A percentile compares a stretch with the other conserved stretches of the same genome.
Evolutionary conservation across 2,888 invertebrate genomes (phyloP).

Genomic region (Drosophila anomalata): DNA sequence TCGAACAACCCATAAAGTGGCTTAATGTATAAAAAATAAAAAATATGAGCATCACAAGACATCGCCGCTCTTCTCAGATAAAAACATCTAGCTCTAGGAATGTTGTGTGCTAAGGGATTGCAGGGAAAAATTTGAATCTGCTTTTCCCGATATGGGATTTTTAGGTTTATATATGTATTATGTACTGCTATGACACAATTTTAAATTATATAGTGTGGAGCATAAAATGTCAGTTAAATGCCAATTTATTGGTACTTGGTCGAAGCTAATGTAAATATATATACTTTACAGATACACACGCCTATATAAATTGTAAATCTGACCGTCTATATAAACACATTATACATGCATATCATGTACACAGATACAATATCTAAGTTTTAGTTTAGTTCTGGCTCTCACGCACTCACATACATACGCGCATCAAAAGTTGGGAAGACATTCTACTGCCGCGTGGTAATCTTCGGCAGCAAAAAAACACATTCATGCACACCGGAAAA

Average conservation of each 20-base stretch:
- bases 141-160: slow-evolving; percentile 7
- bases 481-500: slow-evolving; percentile 27
- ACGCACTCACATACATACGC: slow-evolving; percentile 22
- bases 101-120: slow-evolving; percentile 19
- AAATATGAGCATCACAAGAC: slow-evolving; percentile 3
- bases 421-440: slow-evolving; percentile 44
- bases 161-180: slow-evolving; percentile 3
- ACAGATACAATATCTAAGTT: slow-evolving; percentile 18
- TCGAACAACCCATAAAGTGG: slow-evolving; percentile 24
- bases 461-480: slow-evolving; percentile 16
- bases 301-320: slow-evolving; percentile 32
- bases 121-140: not conserved
- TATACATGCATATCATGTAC: slow-evolving; percentile 34
- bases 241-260: slow-evolving; percentile 79
- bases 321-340: slow-evolving; percentile 46
- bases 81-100: slow-evolving; percentile 29
- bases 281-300: slow-evolving; percentile 39
- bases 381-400: slow-evolving; percentile 23
- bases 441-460: slow-evolving; percentile 30
- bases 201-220: slow-evolving; percentile 50
- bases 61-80: not conserved
- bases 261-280: slow-evolving; percentile 64
- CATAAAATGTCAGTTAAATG: slow-evolving; percentile 76
- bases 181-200: slow-evolving; percentile 64
- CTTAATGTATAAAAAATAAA: slow-evolving; percentile 19